Evolutionary conservation across 2,113 vertebrate species (phyloP), one percentile per base, ranked within the genome.

Genomic region (Oryzias javanicus): DNA sequence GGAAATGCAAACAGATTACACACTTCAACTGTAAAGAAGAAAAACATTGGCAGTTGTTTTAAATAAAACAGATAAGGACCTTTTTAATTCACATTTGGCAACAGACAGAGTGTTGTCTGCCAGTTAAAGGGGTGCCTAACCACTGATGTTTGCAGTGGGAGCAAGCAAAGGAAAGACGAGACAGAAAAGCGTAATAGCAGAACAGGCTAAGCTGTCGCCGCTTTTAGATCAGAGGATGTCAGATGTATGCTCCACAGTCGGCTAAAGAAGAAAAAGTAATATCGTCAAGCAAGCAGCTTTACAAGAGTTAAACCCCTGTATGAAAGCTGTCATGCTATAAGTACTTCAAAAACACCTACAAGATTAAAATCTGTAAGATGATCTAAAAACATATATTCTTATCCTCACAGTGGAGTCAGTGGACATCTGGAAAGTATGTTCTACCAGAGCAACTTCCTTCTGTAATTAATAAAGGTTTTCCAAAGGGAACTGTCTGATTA

Each of bases 381-480:
- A 68, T 54, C 14, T 42, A 55, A 24, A 25, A 45, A 64, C 20
- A n/a, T 58, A 60, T 22, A 16, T 45, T 17, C 17, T 45, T 27
- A 46, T 59, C 67, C 29, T 61, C 12, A 4, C 29, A 69, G 50
- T 64, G 16, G 63, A 62, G 52, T 60, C 54, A 4, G 10, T 49
- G 69, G 49, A 73, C 78, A 83, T 70, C 72, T 84, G 76, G 58
- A 73, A 61, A 58, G 75, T 44, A 48, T 71, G 70, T 80, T 83
- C 60, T 51, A 78, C 40, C 18, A 42, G 60, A 71, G 59, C 63
- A 78, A 68, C 67, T 76, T 85, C 60, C 67, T 81, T 29, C 78
- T 67, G 81, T 86, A 84, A 89, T 85, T 86, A 89, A 87, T 76
- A 59, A 22, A 74, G 74, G 62, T 65, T 60, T 72, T 81, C 77